Conservation (phyloP, 2,888 invertebrate genomes). For the Tiliacea citrago region DNA sequence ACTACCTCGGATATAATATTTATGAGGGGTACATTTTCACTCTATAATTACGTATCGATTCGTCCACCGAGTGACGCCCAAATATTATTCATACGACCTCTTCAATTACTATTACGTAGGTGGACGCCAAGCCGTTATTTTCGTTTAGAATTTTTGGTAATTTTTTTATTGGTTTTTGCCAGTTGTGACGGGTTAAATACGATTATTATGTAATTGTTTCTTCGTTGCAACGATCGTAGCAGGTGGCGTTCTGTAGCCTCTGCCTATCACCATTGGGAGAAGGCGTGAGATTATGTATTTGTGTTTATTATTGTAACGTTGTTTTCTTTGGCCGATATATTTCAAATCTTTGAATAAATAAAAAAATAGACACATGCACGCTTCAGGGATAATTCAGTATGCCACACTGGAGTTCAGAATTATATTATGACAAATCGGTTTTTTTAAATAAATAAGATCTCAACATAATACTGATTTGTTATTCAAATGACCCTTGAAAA, state of each 20-base stretch:
- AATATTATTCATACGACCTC: slow-evolving; percentile 88
- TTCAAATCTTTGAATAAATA: neutral
- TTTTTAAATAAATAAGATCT: slow-evolving; percentile 6
- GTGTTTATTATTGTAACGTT: neutral
- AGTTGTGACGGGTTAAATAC: slow-evolving; percentile 35
- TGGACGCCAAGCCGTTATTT: slow-evolving; percentile 64
- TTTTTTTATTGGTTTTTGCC: slow-evolving; percentile 43
- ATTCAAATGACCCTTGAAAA: slow-evolving; percentile 42
- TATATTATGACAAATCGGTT: neutral
- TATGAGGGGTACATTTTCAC: slow-evolving; percentile 89
- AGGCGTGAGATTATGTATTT: neutral
- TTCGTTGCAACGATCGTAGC: too few species aligned
- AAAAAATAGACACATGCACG: neutral
- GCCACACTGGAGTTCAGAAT: slow-evolving; percentile 8
- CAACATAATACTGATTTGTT: slow-evolving; percentile 19
- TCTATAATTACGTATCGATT: slow-evolving; percentile 90
- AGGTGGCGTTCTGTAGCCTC: too few species aligned
- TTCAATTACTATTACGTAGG: slow-evolving; percentile 83
- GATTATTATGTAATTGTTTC: slow-evolving; percentile 1
- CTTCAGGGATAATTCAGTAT: slow-evolving; percentile 4
- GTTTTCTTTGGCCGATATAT: neutral
- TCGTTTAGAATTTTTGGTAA: slow-evolving; percentile 41
- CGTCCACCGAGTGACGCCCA: slow-evolving; percentile 85
- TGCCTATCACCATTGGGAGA: too few species aligned
- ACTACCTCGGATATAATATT: slow-evolving; percentile 86